Evolutionary conservation across 1,140 invertebrate genomes (phyloP).

Genomic region (Neodiprion pinetum): DNA sequence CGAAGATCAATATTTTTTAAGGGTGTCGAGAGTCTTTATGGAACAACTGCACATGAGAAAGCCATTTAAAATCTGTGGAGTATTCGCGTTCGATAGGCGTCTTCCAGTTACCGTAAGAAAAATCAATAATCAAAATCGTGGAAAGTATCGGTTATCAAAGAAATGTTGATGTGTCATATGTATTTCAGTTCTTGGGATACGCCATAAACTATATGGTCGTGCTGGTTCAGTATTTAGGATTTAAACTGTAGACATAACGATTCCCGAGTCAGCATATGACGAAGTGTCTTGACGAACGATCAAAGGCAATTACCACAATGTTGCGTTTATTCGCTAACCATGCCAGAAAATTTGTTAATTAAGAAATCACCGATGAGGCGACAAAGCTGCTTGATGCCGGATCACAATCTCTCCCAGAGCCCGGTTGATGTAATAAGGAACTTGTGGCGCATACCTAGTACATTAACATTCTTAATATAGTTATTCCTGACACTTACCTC

Average conservation of each 20-base stretch:
- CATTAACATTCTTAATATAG: slow-evolving; percentile 4
- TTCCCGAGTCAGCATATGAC: no score
- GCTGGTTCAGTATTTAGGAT: neutral
- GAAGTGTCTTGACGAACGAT: no score
- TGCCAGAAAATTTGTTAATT: no score
- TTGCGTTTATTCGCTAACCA: no score
- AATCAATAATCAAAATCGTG: neutral
- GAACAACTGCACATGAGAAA: neutral
- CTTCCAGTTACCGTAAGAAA: slow-evolving; percentile 8
- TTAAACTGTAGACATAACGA: neutral
- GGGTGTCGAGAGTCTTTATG: neutral
- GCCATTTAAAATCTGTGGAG: slow-evolving; percentile 1
- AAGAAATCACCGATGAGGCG: no score
- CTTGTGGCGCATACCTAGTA: neutral
- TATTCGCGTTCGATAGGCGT: neutral
- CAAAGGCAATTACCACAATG: no score
- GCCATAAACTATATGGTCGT: slow-evolving; percentile 1
- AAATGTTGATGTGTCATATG: neutral
- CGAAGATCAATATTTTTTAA: neutral
- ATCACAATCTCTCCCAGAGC: no score
- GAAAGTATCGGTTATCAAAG: neutral
- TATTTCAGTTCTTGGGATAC: slow-evolving; percentile 9
- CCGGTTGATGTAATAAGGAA: no score
- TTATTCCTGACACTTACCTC: slow-evolving; percentile 10
- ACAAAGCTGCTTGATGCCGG: no score